Base-by-base conservation (phyloP, 2,888 invertebrate genomes). In the Acronicta aceris region DNA sequence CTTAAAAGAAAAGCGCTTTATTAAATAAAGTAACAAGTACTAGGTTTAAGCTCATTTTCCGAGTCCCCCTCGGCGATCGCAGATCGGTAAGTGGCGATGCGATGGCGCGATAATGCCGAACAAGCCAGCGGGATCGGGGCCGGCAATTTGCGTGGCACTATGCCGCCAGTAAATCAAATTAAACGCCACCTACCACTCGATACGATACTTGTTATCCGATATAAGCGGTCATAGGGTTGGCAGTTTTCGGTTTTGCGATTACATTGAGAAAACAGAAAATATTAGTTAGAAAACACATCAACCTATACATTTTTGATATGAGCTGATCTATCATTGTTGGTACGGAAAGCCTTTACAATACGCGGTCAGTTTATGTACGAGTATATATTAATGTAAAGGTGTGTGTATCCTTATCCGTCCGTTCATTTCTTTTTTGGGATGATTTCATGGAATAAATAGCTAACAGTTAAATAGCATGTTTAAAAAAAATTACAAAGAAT, bases 121-220 rank as follows among this genome's bases (percentile, higher is more conserved):
- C 56, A 16, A 59, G 56, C 62, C 36, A 21, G 50, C 52, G 50
- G 65, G 61, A 74, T 55, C 65, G 71, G 68, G 72, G 74, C 65
- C 57, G 47, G 71, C 76, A 81, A 85, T 85, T 85, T 84, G 80
- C 79, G 74, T 56, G 66, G 67, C 63, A 64, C 64, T 64, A 41
- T 55, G 71, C 80, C 71, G 70, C 68, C 62, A 70, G 80, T 86
- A 86, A 85, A 87, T 86, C 86, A 87, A 84, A 84, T 81, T 85
- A 86, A 85, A 83, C 83, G 76, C 81, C 79, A 74, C 67, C 74
- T 64, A 72, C 76, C 53, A 58, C 63, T 70, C 63, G 73, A 79
- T 79, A 70, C 69, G 71, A 74, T 72, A 67, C 76, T 75, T 68
- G 80, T 72, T 79, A 82, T 75, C 79, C 67, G 78, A 82, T 82